These are phyloP conservation scores for Lepus europaeus DNA, from an alignment of 2,113 vertebrate species.

Conservation along the genomic window DNA sequence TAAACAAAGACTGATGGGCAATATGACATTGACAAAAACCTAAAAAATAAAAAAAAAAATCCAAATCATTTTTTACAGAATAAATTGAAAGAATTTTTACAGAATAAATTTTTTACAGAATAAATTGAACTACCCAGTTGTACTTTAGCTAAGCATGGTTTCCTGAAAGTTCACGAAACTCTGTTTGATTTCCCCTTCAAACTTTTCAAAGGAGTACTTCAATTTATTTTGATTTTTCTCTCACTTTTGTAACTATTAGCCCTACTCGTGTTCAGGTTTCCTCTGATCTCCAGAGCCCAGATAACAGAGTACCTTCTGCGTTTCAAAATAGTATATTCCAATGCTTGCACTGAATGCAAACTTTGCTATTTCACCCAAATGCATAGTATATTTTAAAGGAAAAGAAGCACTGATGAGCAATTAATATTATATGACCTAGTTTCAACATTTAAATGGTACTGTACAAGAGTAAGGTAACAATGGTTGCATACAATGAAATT, in stretches of 20 bases:
- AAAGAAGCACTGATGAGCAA: not conserved
- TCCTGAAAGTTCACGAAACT: not conserved
- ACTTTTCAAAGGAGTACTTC: not conserved
- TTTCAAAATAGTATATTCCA: not conserved
- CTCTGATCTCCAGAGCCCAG: not conserved
- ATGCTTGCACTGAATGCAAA: not conserved
- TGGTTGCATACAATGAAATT: not conserved
- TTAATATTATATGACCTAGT: not conserved
- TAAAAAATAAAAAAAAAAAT: not conserved
- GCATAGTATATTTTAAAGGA: not conserved
- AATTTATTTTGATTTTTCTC: not conserved
- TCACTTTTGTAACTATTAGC: conserved; percentile 2
- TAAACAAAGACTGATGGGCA: not conserved
- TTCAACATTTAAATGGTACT: not conserved
- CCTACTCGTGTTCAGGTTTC: not conserved
- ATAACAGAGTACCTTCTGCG: not conserved
- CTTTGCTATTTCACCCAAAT: not conserved
- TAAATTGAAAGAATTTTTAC: not conserved
- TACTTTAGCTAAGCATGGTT: not conserved
- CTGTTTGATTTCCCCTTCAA: not conserved
- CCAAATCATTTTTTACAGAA: conserved; percentile 13
- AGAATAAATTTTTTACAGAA: conserved; percentile 19
- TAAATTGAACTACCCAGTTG: not conserved
- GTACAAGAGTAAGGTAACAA: not conserved
- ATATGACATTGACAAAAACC: conserved; percentile 17